phyloP scores from a whole-genome alignment of 23 tunicate genomes.

The Corella eumyota region DNA sequence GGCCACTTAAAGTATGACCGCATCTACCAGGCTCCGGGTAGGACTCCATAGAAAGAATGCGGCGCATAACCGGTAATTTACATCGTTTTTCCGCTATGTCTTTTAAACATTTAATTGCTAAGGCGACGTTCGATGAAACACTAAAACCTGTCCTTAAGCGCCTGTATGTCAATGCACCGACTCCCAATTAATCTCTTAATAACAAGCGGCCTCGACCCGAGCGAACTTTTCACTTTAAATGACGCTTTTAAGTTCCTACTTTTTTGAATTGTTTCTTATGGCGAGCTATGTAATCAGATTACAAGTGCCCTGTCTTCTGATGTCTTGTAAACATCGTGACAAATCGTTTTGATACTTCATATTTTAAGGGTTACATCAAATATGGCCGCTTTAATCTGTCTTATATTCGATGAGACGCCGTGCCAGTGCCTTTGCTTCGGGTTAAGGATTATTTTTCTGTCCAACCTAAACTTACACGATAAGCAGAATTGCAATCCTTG shows the following conservation, averaged over 20 bases:
- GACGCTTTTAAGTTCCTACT: constrained; percentile 3
- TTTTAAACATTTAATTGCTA: constrained; percentile 41
- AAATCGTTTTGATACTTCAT: too few species aligned
- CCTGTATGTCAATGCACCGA: constrained; percentile 17
- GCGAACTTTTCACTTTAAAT: background rate
- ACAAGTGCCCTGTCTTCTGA: background rate
- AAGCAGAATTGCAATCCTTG: too few species aligned
- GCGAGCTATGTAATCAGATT: constrained; percentile 19
- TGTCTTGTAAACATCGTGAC: constrained; percentile 2
- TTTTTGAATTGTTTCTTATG: too few species aligned
- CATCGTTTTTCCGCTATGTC: constrained; percentile 7
- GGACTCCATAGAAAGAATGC: constrained; percentile 32
- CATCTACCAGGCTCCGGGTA: constrained; percentile 57
- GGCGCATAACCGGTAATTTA: constrained; percentile 22
- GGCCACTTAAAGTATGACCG: constrained; percentile 28
- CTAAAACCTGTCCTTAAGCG: background rate
- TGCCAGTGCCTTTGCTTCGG: too few species aligned
- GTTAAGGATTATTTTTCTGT: too few species aligned
- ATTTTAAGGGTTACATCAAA: constrained; percentile 5
- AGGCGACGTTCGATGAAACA: constrained; percentile 1
- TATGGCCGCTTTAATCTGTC: background rate
- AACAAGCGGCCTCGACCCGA: background rate
- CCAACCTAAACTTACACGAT: too few species aligned
- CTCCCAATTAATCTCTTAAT: constrained; percentile 29
- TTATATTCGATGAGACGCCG: too few species aligned